Evolutionary conservation across 2,113 vertebrate genomes (phyloP), one percentile per base, ranked within the genome.

Genomic region (Albula goreensis): DNA sequence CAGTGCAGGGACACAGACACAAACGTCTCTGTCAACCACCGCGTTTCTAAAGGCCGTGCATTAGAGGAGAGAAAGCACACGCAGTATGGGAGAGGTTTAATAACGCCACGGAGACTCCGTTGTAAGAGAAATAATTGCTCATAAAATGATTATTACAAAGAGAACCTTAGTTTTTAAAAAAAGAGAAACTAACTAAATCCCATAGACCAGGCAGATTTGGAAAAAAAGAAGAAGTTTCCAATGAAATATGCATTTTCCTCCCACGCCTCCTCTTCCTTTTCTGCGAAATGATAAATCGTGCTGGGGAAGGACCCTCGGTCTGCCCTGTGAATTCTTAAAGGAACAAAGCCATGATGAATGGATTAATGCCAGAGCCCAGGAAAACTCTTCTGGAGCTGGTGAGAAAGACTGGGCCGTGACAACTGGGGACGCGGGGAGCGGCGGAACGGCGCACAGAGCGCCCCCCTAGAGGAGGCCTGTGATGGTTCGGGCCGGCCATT

Each of bases 401-500:
- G 94, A 97, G 95, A 95, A 96, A 95, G 95, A 96, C 96, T 95
- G 93, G 93, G 91, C 93, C 95, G 93, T 96, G 96, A 96, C 95
- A 96, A 96, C 92, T 93, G 94, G 50, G 97, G 95, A 95, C 95
- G 93, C 95, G 86, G 87, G 90, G 96, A 95, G 97, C 94, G 91
- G 89, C 92, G 95, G 96, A 96, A 93, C 96, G 94, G 66, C 51
- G 15, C 63, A n/a, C 17, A 70, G 52, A 50, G n/a, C 83, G 48
- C 25, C 63, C 93, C 96, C 95, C 95, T 86, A 90, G 95, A 96
- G 94, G 93, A 90, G 94, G 89, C 86, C 83, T 88, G 92, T 95
- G 94, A 97, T 95, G 93, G 94, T 95, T 94, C 91, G 92, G 95
- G 95, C 95, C 97, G 96, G 94, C 94, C 96, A 96, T 97, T 96